Evolutionary conservation across 1,140 invertebrate species (phyloP), one percentile per base, ranked within the genome.

Genomic region (Pantala flavescens): DNA sequence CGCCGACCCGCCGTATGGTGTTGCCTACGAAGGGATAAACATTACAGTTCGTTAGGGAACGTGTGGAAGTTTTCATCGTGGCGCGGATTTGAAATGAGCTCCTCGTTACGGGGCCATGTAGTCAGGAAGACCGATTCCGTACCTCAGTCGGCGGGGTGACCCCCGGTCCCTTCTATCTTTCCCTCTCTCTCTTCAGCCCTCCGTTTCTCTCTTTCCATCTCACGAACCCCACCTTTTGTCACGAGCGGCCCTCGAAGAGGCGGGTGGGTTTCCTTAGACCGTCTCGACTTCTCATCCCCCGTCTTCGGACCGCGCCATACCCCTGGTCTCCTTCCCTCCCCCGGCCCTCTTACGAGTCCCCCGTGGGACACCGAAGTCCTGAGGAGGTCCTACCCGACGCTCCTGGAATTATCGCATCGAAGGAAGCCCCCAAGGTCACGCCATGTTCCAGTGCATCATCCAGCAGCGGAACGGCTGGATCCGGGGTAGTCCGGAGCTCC

Each of bases 381-480:
- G 28, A 36, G 28, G 28, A 36, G 28, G 28, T 36, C 28, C 28
- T 36, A 5, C 28, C 28, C 28, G 28, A 36, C 28, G 28, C 28
- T 36, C 28, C 28, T 36, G 28, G 28, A 36, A 9, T 36, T 36
- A 36, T 36, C 28, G 28, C 28, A 36, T 36, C 49, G n/a, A 63
- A 63, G 49, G 49, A 63, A 63, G 49, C n/a, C 49, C 49, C n/a
- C 49, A 63, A 63, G 49, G 49, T 63, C 49, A 63, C 49, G 49
- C 49, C 49, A 91, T 92, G 90, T 92, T 93, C 84, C 90, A 92
- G 86, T 92, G 90, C 81, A 92, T 92, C 79, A 91, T 92, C 79
- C 90, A 92, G 82, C 90, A 90, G 81, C 87, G 88, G 77, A 90
- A 90, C 81, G 90, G 90, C 80, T 91, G 90, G 90, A 90, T 89